Conservation (phyloP, 2,888 invertebrate genomes). For the Meiosimyza decipiens region DNA sequence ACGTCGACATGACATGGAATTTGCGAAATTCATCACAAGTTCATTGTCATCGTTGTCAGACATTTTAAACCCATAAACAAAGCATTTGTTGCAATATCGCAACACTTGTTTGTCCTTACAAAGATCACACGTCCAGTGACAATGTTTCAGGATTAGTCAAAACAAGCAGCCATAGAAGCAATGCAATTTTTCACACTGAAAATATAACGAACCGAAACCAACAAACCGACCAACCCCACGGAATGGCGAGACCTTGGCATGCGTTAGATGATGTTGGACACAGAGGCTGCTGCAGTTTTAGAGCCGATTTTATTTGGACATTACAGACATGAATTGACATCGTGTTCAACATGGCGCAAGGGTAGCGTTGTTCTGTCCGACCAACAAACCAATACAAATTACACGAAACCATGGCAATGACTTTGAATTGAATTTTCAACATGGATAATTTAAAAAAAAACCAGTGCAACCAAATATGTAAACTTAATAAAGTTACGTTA, state of each 20-base stretch:
- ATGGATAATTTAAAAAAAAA: no score
- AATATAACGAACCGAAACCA: neutral
- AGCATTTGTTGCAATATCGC: conserved; percentile 11
- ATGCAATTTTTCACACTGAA: conserved; percentile 9
- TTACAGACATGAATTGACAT: conserved; percentile 20
- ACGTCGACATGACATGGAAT: neutral
- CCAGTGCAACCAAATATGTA: no score
- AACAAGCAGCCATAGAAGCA: conserved; percentile 13
- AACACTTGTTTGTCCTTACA: conserved; percentile 16
- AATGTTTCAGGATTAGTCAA: conserved; percentile 12
- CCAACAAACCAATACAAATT: conserved; percentile 33
- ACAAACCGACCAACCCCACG: neutral
- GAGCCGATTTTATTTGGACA: conserved; percentile 8
- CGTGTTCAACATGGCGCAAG: conserved; percentile 19
- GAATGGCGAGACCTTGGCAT: neutral
- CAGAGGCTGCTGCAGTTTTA: neutral
- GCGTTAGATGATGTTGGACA: neutral
- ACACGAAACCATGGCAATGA: no score
- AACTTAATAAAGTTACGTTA: no score
- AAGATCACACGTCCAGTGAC: conserved; percentile 19
- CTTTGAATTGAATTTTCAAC: no score
- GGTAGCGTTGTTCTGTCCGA: conserved; percentile 14
- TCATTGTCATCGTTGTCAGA: conserved; percentile 20
- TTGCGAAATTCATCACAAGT: conserved; percentile 7
- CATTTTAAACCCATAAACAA: conserved; percentile 12